These are phyloP conservation scores for Ciona savignyi DNA, from an alignment of 23 tunicate genomes.

Conservation along the genomic window DNA sequence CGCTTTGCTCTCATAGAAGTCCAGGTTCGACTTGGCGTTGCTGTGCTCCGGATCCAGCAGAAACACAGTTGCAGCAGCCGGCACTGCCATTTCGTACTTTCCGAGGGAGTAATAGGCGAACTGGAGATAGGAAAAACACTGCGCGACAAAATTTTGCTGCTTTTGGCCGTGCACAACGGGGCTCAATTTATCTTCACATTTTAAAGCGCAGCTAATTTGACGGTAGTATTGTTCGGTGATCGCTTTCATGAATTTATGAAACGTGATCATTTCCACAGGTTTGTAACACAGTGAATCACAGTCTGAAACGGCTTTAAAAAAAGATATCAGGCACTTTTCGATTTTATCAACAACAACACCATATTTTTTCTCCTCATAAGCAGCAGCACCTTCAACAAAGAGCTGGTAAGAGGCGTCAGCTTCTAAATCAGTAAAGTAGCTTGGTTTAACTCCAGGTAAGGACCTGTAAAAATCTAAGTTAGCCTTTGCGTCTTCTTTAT, in stretches of 20 bases:
- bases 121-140: conserved; percentile 37
- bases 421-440: conserved; percentile 46
- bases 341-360: conserved; percentile 27
- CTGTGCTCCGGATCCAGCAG: conserved; percentile 30
- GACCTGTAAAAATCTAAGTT: conserved; percentile 45
- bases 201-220: conserved; percentile 9
- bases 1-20: conserved; percentile 17
- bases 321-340: conserved; percentile 35
- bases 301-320: conserved; percentile 21
- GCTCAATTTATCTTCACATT: conserved; percentile 45
- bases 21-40: conserved; percentile 20
- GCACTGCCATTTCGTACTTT: conserved; percentile 23
- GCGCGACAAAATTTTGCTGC: conserved; percentile 23
- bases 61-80: conserved; percentile 48
- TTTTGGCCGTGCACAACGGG: conserved; percentile 21
- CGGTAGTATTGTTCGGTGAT: conserved; percentile 4
- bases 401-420: conserved; percentile 17
- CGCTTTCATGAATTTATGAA: conserved; percentile 31
- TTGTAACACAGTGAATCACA: conserved; percentile 40
- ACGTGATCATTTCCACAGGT: conserved; percentile 11
- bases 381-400: conserved; percentile 31
- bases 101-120: conserved; percentile 41
- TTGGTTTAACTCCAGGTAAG: conserved; percentile 2
- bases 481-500: conserved; percentile 39
- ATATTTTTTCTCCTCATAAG: conserved; percentile 36